phyloP scores from a whole-genome alignment of 2,888 invertebrate genomes.

The Schrankia costaestrigalis region DNA sequence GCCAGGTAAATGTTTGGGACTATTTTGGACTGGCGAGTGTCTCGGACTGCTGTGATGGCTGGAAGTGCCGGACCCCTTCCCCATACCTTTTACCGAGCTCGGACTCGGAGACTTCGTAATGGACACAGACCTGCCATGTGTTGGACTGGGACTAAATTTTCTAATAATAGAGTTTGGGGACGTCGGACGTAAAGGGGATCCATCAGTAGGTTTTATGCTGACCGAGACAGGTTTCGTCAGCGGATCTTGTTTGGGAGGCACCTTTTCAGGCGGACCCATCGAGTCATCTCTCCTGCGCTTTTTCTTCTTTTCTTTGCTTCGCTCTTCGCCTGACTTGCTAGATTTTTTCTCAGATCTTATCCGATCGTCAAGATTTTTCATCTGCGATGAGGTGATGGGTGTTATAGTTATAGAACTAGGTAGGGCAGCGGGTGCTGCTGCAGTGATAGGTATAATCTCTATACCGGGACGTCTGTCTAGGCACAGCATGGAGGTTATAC shows the following conservation, averaged over 20 bases:
- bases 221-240: constrained; percentile 86
- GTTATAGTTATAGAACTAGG: constrained; percentile 94
- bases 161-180: constrained; percentile 84
- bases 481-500: constrained; percentile 81
- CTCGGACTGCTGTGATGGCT: constrained; percentile 85
- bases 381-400: constrained; percentile 84
- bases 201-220: constrained; percentile 85
- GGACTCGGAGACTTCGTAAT: constrained; percentile 83
- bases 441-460: constrained; percentile 90
- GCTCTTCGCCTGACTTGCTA: constrained; percentile 67
- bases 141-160: constrained; percentile 87
- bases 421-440: constrained; percentile 82
- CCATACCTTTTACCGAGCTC: constrained; percentile 59
- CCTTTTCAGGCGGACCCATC: constrained; percentile 91
- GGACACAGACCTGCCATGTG: constrained; percentile 83
- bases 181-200: constrained; percentile 82
- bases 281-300: constrained; percentile 88
- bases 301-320: constrained; percentile 85
- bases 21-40: constrained; percentile 88
- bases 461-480: constrained; percentile 88
- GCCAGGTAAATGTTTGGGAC: constrained; percentile 86
- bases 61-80: constrained; percentile 75
- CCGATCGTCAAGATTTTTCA: constrained; percentile 70
- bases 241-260: constrained; percentile 87
- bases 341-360: constrained; percentile 72